Evolutionary conservation across 2,888 invertebrate species (phyloP), one percentile per base, ranked within the genome.

Genomic region (Dasysyrphus tricinctus): DNA sequence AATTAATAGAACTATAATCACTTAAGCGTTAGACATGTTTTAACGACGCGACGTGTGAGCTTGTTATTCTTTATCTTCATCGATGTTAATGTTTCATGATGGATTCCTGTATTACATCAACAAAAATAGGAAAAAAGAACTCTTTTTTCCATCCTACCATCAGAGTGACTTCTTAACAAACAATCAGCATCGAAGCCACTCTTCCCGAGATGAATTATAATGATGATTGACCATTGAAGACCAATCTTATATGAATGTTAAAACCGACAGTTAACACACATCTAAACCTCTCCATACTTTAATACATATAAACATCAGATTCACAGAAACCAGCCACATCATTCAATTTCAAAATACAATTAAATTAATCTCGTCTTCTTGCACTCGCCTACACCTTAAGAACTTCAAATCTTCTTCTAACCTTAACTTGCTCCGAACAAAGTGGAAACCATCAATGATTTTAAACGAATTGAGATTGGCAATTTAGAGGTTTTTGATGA

Each of bases 211-310:
- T 81, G 74, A 81, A 82, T 39, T 39, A 74, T 81, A 74, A 81
- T 67, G 82, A 86, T 79, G 82, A 86, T 86, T 82, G 86, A 82
- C 85, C 78, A 81, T 78, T 86, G 70, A 81, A 86, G 59, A 39
- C 42, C 32, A 32, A 42, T 47, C 32, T 14, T 54, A 29, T 54
- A 29, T 32, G 24, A 51, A 34, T 74, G 57, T 57, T 73, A n/a
- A 65, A n/a, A 44, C 16, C 56, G 47, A 12, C 47, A 61, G 42
- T 54, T 57, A 69, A 51, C 37, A 49, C 8, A 47, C 47, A 44
- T 12, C 5, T 7, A 0, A 16, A 14, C 5, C 2, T 3, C 29
- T 8, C 5, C 6, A 24, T 7, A 54, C 29, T 16, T n/a, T 9
- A 14, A 6, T n/a, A 11, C 29, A n/a, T 37, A 37, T n/a, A 63